phyloP scores from a whole-genome alignment of 1,140 invertebrate species.

The Palaemon carinicauda region DNA sequence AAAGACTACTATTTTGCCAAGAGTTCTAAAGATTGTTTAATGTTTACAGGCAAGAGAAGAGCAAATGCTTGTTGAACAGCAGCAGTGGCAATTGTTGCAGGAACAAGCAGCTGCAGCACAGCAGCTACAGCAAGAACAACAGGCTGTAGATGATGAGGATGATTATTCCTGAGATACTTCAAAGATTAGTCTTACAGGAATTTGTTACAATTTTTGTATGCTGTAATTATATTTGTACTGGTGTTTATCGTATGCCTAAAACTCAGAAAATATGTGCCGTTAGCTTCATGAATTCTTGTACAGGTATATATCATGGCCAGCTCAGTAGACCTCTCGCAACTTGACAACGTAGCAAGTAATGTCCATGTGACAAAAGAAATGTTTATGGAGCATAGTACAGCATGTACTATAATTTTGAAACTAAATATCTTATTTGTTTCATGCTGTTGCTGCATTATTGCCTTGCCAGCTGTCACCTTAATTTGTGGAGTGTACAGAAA shows the following conservation, averaged over 20 bases:
- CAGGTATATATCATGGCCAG: too few species aligned
- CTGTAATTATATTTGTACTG: background rate
- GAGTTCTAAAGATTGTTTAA: background rate
- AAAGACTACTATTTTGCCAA: background rate
- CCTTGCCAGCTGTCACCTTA: too few species aligned
- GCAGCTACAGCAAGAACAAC: slow-evolving; percentile 41
- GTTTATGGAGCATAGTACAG: too few species aligned
- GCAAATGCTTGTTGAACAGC: slow-evolving; percentile 85
- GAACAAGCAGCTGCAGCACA: slow-evolving; percentile 66
- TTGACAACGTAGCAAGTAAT: too few species aligned
- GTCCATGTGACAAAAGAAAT: too few species aligned
- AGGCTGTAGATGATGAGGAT: slow-evolving; percentile 29
- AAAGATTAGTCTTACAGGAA: background rate
- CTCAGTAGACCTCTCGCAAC: too few species aligned
- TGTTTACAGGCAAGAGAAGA: slow-evolving; percentile 80
- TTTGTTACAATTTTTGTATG: background rate
- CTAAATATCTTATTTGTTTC: too few species aligned
- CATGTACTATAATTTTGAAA: too few species aligned
- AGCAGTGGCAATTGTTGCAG: slow-evolving; percentile 88
- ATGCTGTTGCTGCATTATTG: too few species aligned
- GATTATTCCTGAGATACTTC: slow-evolving; percentile 18
- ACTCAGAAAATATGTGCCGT: too few species aligned
- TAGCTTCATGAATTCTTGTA: too few species aligned
- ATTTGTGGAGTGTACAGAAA: too few species aligned
- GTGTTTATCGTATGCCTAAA: background rate